Conservation (phyloP, 2,113 vertebrate species). For the Scolopax mira region DNA sequence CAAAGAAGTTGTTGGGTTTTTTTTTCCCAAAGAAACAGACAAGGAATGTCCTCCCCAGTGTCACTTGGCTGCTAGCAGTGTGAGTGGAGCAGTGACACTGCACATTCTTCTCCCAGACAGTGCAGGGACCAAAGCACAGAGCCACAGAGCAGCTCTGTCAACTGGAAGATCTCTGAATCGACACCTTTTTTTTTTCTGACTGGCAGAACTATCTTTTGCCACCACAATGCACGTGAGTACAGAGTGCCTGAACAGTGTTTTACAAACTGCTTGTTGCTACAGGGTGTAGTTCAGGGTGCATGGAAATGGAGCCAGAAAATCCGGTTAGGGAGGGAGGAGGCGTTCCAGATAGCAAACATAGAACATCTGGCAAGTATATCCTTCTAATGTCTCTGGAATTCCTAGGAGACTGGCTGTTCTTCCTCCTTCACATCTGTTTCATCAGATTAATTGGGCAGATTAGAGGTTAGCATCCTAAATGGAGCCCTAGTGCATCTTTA, state of each 20-base stretch:
- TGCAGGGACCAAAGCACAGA: not conserved
- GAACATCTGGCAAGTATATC: constrained; percentile 56
- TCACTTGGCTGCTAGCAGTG: not conserved
- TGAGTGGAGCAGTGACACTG: not conserved
- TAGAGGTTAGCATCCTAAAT: not conserved
- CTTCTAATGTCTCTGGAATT: not conserved
- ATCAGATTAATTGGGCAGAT: constrained; percentile 19
- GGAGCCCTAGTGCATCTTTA: not conserved
- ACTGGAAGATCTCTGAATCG: not conserved
- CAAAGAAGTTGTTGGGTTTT: not conserved
- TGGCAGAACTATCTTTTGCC: not conserved
- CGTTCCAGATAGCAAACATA: not conserved
- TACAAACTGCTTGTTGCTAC: not conserved
- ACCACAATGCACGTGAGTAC: not conserved
- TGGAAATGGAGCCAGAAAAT: constrained; percentile 19
- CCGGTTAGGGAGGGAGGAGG: not conserved
- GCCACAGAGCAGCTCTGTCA: not conserved
- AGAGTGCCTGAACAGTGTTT: not conserved
- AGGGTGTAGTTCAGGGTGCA: not conserved
- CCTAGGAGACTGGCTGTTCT: constrained; percentile 47
- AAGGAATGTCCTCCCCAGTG: not conserved
- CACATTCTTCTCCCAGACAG: not conserved
- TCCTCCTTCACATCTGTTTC: constrained; percentile 47
- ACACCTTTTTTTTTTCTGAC: not conserved
- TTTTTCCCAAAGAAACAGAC: not conserved